phyloP scores from a whole-genome alignment of 2,888 invertebrate species.

The Acholoe squamosa region DNA sequence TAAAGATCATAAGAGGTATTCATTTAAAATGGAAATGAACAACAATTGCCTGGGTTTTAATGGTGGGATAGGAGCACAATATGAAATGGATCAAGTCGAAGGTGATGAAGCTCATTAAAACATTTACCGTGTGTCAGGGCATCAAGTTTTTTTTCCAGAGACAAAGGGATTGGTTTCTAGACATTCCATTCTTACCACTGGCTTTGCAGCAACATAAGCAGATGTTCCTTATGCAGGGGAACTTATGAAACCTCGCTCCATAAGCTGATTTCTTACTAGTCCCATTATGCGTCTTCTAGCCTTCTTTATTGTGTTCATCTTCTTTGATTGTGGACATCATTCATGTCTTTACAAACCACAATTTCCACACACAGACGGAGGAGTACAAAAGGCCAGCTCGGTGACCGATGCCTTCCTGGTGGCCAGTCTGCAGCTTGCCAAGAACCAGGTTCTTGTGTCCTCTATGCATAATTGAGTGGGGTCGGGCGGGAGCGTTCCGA shows the following conservation, averaged over 20 bases:
- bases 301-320: too few relatives aligned
- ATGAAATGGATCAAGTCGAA: neutral
- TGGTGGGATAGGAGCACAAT: neutral
- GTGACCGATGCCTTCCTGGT: neutral
- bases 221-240: too few relatives aligned
- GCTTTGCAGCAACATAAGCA: too few relatives aligned
- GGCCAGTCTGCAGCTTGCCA: neutral
- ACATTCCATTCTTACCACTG: too few relatives aligned
- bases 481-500: neutral
- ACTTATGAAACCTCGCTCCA: too few relatives aligned
- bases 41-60: neutral
- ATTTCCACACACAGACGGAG: too few relatives aligned
- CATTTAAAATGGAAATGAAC: neutral
- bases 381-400: neutral
- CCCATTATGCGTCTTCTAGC: too few relatives aligned
- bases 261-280: too few relatives aligned
- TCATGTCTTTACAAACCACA: too few relatives aligned
- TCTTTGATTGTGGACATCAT: too few relatives aligned
- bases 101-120: conserved; percentile 3
- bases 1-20: conserved; percentile 19
- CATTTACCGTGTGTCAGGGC: neutral
- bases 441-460: neutral
- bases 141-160: too few relatives aligned
- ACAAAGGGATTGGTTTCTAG: too few relatives aligned
- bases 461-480: conserved; percentile 7